phyloP scores from a whole-genome alignment of 2,797 vertebrate species.

The Otolemur crassicaudatus region DNA sequence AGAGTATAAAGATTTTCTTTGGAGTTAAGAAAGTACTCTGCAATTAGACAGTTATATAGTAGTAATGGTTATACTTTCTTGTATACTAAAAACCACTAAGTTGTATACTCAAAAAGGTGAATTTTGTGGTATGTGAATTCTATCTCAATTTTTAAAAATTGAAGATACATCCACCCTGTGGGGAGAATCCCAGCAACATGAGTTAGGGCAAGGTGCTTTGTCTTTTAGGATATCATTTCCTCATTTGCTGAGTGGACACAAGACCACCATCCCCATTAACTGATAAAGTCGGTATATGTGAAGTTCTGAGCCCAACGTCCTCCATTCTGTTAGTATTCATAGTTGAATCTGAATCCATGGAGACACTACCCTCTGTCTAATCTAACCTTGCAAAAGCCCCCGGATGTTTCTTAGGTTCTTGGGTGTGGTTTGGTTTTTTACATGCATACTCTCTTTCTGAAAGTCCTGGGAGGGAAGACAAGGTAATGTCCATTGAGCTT shows the following conservation, averaged over 20 bases:
- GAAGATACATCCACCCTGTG: background rate
- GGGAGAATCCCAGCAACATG: background rate
- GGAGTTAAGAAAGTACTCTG: background rate
- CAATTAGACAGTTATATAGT: background rate
- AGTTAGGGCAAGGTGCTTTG: background rate
- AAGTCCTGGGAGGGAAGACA: background rate
- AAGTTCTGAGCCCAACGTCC: background rate
- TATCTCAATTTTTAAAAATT: background rate
- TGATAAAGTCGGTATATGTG: background rate
- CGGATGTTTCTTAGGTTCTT: background rate
- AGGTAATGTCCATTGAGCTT: background rate
- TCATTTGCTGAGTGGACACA: background rate
- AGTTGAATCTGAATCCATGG: background rate
- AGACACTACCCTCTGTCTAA: background rate
- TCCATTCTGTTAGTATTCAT: background rate
- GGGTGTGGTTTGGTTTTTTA: background rate
- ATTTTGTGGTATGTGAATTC: background rate
- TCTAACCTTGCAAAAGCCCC: background rate
- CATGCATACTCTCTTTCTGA: background rate
- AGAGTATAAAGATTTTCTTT: background rate
- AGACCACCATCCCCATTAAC: background rate
- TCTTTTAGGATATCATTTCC: background rate
- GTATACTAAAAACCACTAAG: background rate
- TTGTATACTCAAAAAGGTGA: background rate
- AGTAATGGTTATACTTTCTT: background rate